These are phyloP conservation scores for Brachionus koreanus DNA, from an alignment of 1,140 invertebrate genomes.

Conservation along the genomic window DNA sequence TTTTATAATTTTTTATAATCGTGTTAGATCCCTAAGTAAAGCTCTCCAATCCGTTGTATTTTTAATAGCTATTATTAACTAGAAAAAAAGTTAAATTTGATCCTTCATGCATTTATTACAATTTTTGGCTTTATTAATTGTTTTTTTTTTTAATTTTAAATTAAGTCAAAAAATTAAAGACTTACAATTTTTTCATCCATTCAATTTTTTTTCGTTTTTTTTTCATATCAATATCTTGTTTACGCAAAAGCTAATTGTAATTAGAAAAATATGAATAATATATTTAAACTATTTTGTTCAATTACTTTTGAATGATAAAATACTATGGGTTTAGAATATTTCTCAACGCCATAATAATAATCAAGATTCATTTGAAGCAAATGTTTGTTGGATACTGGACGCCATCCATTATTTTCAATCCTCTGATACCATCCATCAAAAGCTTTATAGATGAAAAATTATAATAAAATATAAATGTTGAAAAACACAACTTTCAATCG, in stretches of 20 bases:
- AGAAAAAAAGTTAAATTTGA: too few species aligned
- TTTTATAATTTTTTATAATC: too few species aligned
- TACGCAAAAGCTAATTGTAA: conserved; percentile 50
- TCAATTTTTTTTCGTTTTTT: conserved; percentile 57
- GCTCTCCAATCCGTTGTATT: too few species aligned
- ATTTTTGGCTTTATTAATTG: too few species aligned
- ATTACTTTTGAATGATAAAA: conserved; percentile 54
- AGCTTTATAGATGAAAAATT: conserved; percentile 45
- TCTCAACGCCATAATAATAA: conserved; percentile 54
- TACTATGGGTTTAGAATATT: conserved; percentile 51
- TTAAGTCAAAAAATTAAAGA: too few species aligned
- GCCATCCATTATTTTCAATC: conserved; percentile 59
- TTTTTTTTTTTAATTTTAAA: too few species aligned
- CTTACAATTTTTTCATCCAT: conserved; percentile 59
- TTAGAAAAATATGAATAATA: not conserved
- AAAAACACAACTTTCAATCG: not conserved
- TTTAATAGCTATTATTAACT: too few species aligned
- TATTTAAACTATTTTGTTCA: not conserved
- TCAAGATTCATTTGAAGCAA: conserved; percentile 52
- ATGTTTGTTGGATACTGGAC: conserved; percentile 56
- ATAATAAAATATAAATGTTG: not conserved
- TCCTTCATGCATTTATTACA: too few species aligned
- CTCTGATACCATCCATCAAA: conserved; percentile 54
- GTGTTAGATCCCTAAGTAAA: too few species aligned
- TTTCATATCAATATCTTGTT: conserved; percentile 55